Evolutionary conservation across 2,113 vertebrate genomes (phyloP), one percentile per base, ranked within the genome.

Genomic region (Paradisaea rubra): DNA sequence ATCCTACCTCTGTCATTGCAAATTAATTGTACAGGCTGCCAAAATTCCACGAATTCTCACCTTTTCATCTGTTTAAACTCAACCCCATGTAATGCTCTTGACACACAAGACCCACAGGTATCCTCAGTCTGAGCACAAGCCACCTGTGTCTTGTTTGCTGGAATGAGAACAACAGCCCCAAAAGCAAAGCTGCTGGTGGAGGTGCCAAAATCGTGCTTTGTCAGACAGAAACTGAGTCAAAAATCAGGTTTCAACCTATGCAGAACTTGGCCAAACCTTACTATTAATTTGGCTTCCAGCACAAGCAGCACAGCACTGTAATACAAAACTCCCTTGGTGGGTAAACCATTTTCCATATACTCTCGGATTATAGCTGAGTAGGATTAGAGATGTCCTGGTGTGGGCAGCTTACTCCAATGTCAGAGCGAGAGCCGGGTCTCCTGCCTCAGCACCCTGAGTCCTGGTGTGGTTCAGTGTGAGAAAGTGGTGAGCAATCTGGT

Each of bases 201-300:
- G 37, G 77, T 1, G 10, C 64, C 2, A 3, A 88, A 86, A 77
- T 73, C 15, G 9, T 86, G 31, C 22, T 87, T 92, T 54, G 27
- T 83, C 37, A 93, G 56, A 37, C 60, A 86, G 65, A 86, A 92
- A 33, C 60, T 19, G 49, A 90, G 56, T 66, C n/a, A 85, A 80
- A 95, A 89, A 50, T 72, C 68, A 66, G 71, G 33, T 89, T 95
- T 89, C 79, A 89, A 19, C 59, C 81, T 80, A 76, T 50, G 24
- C 49, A 87, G 50, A 89, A 49, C 59, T 81, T 73, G 35, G 66
- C 81, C 63, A 86, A 87, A 47, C 28, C 19, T 86, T 71, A 12
- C 41, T 81, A 57, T 91, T 92, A 77, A 88, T 73, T 94, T 91
- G 81, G 39, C 93, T 94, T 69, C 68, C 68, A 82, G 37, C 57